These are phyloP conservation scores for Arremon brunneinucha DNA, from an alignment of 2,797 vertebrate genomes.

Conservation along the genomic window DNA sequence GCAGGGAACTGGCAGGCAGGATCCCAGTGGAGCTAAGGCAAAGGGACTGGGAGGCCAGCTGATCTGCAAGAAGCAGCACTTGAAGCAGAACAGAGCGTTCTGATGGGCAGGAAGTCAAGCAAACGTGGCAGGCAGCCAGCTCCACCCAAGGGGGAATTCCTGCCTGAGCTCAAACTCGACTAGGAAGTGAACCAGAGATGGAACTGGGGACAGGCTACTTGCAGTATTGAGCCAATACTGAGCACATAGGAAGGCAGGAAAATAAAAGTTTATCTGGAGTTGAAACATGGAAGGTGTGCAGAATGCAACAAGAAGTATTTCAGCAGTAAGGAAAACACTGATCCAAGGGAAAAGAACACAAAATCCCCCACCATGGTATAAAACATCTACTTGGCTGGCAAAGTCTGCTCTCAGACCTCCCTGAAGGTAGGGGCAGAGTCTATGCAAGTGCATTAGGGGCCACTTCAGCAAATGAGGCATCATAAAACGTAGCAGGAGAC, in stretches of 20 bases:
- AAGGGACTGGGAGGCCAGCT: background rate
- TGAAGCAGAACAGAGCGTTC: background rate
- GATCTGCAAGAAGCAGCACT: background rate
- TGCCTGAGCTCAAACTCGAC: background rate
- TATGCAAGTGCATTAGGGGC: background rate
- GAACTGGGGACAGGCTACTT: background rate
- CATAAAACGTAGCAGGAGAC: background rate
- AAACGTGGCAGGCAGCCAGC: background rate
- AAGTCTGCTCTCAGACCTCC: background rate
- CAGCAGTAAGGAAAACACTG: background rate
- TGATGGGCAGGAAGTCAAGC: conserved; percentile 14
- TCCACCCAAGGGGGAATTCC: conserved; percentile 40
- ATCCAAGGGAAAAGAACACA: background rate
- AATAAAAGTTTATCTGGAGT: background rate
- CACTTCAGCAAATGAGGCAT: background rate
- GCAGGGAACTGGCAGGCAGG: background rate
- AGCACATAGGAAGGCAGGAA: background rate
- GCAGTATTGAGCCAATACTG: background rate
- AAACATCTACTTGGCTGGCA: background rate
- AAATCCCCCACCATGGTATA: background rate
- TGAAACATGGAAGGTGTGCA: background rate
- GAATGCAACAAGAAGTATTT: background rate
- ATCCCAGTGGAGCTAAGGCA: background rate
- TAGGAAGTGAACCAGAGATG: background rate
- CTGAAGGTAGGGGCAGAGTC: background rate